A percentile compares a stretch with the other conserved stretches of the same genome.
phyloP scores from a whole-genome alignment of 2,113 vertebrate genomes.

The Mungos mungo region DNA sequence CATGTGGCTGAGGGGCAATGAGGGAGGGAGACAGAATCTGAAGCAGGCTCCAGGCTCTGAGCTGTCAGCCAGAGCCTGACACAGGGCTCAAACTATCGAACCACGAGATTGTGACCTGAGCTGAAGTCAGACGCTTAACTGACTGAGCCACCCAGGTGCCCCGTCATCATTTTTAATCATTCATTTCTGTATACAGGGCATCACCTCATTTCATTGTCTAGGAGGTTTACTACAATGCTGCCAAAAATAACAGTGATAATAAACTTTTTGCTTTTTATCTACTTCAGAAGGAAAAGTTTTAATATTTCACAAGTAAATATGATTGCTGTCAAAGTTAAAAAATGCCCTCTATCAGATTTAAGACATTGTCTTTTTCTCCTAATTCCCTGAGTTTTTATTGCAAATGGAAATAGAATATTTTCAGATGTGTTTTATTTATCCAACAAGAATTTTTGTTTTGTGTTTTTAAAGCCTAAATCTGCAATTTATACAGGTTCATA shows the following conservation, averaged over 20 bases:
- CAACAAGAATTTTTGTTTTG: background rate
- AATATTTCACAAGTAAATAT: background rate
- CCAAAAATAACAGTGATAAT: background rate
- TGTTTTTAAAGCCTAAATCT: background rate
- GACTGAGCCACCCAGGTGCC: too few species aligned
- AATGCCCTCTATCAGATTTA: background rate
- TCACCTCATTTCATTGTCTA: background rate
- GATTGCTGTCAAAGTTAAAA: background rate
- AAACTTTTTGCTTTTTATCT: background rate
- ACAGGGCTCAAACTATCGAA: too few species aligned
- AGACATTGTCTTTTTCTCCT: background rate
- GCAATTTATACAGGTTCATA: background rate
- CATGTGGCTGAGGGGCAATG: too few species aligned
- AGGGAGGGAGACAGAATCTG: too few species aligned
- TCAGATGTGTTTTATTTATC: background rate
- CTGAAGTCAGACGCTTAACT: too few species aligned
- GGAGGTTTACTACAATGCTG: background rate
- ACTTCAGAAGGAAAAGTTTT: background rate
- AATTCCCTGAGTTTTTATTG: background rate
- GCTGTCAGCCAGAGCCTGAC: too few species aligned
- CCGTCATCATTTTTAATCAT: background rate
- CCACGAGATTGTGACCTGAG: too few species aligned
- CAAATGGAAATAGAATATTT: background rate
- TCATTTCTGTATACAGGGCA: background rate
- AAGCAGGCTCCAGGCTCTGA: too few species aligned